These are phyloP conservation scores for Perca fluviatilis DNA, from an alignment of 2,113 vertebrate genomes.

Conservation along the genomic window DNA sequence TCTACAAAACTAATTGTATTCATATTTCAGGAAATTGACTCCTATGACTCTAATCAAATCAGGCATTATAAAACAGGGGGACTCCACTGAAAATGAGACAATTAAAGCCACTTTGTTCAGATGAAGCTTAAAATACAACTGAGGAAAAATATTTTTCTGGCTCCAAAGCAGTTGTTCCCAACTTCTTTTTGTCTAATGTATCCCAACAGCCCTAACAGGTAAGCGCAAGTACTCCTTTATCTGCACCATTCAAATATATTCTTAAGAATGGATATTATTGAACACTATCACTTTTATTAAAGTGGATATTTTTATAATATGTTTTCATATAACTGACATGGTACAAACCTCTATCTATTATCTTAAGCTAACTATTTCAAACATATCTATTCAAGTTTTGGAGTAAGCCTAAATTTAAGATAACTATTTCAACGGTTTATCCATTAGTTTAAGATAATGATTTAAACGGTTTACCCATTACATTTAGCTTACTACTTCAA, in stretches of 20 bases:
- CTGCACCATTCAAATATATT: background rate
- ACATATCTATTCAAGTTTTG: too few relatives aligned
- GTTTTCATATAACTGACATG: background rate
- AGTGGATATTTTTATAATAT: background rate
- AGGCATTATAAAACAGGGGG: background rate
- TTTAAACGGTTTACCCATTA: too few relatives aligned
- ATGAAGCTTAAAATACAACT: background rate
- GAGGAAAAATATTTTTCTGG: background rate
- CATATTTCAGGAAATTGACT: slow-evolving; percentile 22
- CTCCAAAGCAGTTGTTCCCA: background rate
- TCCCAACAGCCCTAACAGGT: background rate
- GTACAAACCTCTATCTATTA: background rate
- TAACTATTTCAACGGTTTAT: too few relatives aligned
- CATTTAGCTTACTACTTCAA: too few relatives aligned
- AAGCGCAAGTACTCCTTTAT: background rate
- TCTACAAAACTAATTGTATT: background rate
- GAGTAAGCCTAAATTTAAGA: too few relatives aligned
- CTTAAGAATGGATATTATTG: background rate
- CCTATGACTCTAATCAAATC: background rate
- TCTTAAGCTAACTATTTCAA: background rate
- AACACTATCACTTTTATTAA: background rate
- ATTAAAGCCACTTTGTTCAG: slow-evolving; percentile 16
- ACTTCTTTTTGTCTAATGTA: background rate
- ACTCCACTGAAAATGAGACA: slow-evolving; percentile 7
- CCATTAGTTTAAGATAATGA: too few relatives aligned